These are phyloP conservation scores for Aptenodytes forsteri DNA, from an alignment of 2,113 vertebrate genomes.

Conservation along the genomic window DNA sequence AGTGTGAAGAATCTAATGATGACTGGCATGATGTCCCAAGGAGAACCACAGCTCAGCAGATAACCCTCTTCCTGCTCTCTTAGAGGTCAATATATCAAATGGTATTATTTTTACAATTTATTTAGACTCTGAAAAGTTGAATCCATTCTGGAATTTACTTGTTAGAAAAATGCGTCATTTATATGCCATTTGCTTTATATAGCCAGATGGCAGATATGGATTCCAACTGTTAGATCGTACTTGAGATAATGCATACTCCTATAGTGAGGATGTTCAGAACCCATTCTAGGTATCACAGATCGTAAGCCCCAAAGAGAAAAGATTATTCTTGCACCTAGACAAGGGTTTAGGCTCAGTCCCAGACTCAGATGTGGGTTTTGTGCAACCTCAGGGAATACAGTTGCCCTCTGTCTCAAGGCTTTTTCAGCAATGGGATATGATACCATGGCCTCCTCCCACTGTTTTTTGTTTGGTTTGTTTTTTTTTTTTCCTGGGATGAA, in stretches of 20 bases:
- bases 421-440: not conserved
- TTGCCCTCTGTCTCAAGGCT: not conserved
- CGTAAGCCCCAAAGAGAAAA: not conserved
- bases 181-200: not conserved
- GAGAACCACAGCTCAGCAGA: not conserved
- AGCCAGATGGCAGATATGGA: not conserved
- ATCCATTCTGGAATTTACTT: not conserved
- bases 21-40: not conserved
- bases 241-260: not conserved
- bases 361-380: not conserved
- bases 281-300: not conserved
- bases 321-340: not conserved
- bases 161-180: not conserved
- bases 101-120: not conserved
- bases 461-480: not conserved
- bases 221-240: not conserved
- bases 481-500: not conserved
- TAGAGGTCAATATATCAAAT: not conserved
- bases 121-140: not conserved
- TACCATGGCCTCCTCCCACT: not conserved
- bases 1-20: constrained; percentile 18
- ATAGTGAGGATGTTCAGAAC: not conserved
- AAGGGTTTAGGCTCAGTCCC: not conserved
- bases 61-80: not conserved
- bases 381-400: not conserved